Conservation (phyloP, 2,797 vertebrate genomes). For the Thunnus albacares region DNA sequence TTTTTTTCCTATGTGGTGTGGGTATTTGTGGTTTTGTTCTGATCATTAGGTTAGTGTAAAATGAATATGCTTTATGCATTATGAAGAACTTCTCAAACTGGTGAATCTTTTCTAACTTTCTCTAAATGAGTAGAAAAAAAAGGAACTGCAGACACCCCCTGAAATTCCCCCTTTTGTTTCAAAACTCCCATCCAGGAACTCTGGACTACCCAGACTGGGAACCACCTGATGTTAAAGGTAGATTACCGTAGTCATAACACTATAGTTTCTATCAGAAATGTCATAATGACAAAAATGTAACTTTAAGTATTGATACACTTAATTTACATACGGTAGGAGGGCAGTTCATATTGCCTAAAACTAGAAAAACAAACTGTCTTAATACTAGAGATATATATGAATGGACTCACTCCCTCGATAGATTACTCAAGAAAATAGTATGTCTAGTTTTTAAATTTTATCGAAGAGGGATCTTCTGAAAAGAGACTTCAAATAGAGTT, state of each 20-base stretch:
- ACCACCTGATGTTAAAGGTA: neutral
- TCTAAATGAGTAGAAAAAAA: too few species aligned
- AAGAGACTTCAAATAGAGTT: neutral
- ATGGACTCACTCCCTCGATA: neutral
- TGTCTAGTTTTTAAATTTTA: neutral
- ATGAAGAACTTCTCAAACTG: too few species aligned
- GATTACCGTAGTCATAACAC: neutral
- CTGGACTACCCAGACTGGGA: neutral
- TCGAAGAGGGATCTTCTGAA: neutral
- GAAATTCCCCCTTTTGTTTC: neutral
- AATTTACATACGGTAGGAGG: accelerated
- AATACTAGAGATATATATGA: neutral
- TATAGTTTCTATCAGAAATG: neutral
- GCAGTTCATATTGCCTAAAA: neutral
- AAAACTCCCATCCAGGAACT: too few species aligned
- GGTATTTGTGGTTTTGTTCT: neutral
- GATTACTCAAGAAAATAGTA: neutral
- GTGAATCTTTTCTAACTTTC: neutral
- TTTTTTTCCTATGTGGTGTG: neutral
- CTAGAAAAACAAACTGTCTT: neutral
- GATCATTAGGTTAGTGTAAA: neutral
- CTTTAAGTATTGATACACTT: too few species aligned
- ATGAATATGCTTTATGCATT: neutral
- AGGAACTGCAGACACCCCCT: too few species aligned
- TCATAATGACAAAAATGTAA: neutral